A percentile compares a stretch with the other conserved stretches of the same genome.
Conservation (phyloP, 2,888 invertebrate genomes). For the Pristionchus entomophagus region DNA sequence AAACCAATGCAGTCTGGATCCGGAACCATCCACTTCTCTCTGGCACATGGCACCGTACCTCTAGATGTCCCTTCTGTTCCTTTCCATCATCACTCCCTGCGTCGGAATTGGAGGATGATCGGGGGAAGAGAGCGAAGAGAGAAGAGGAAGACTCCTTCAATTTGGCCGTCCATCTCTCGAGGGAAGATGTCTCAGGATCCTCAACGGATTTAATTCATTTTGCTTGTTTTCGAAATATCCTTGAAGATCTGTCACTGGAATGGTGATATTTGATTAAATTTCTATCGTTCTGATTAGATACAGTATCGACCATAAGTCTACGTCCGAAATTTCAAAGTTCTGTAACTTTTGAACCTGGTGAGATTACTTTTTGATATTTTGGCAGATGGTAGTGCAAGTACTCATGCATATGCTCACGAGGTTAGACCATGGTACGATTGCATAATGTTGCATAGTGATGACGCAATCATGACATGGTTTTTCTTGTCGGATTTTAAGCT, state of each 20-base stretch:
- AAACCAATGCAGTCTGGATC: conserved; percentile 31
- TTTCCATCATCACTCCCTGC: conserved; percentile 9
- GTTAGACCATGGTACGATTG: no score
- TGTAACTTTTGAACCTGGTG: no score
- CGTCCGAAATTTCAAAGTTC: no score
- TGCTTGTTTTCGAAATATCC: no score
- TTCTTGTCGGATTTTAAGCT: no score
- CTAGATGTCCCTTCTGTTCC: conserved; percentile 47
- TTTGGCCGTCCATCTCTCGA: conserved; percentile 51
- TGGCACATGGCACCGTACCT: neutral
- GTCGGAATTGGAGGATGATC: neutral
- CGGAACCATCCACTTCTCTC: neutral
- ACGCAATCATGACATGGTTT: no score
- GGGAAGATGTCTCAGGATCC: conserved; percentile 49
- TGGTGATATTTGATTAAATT: no score
- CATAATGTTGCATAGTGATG: no score
- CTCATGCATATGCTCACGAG: no score
- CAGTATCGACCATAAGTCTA: neutral
- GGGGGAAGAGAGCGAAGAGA: conserved; percentile 46
- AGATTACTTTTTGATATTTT: no score
- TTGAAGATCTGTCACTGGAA: no score
- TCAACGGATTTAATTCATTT: neutral
- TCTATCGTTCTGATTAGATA: neutral
- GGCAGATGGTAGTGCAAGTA: no score
- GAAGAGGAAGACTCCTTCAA: conserved; percentile 51